Evolutionary conservation across 1,140 invertebrate species (phyloP).

Genomic region (Eupristina koningsbergeri): DNA sequence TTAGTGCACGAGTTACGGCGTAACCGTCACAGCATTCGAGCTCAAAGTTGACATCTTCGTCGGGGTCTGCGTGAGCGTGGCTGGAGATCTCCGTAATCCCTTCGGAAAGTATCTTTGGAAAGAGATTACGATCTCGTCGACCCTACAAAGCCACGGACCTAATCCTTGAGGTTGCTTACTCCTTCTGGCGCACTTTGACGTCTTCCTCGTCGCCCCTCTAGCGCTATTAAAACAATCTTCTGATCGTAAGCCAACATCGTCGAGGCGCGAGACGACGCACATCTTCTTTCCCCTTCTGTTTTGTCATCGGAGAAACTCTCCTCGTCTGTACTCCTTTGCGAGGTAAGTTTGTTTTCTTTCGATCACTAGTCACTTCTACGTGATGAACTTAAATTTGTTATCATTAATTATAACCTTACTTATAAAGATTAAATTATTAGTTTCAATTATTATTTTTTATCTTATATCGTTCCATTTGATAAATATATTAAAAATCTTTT

Average conservation of each 20-base stretch:
- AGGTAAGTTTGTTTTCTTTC: constrained; percentile 47
- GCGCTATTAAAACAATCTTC: constrained; percentile 48
- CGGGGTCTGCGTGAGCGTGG: neutral
- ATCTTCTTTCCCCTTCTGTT: constrained; percentile 18
- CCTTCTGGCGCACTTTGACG: constrained; percentile 44
- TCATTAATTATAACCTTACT: constrained; percentile 15
- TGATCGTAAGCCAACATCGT: constrained; percentile 40
- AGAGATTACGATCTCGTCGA: constrained; percentile 42
- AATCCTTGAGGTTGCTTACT: constrained; percentile 45
- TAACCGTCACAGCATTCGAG: neutral
- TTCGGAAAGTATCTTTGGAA: constrained; percentile 45
- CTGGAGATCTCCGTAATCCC: constrained; percentile 9
- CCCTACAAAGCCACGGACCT: constrained; percentile 43
- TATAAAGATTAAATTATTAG: neutral
- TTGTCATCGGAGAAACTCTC: constrained; percentile 25
- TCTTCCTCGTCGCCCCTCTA: constrained; percentile 25
- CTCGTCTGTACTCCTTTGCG: neutral
- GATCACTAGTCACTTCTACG: constrained; percentile 27
- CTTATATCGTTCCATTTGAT: neutral
- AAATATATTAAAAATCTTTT: no score
- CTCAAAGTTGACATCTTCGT: neutral
- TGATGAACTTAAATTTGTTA: constrained; percentile 2
- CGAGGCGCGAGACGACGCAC: neutral
- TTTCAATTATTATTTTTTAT: neutral
- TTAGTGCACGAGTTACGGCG: constrained; percentile 3